Evolutionary conservation across 1,140 invertebrate species (phyloP), one percentile per base, ranked within the genome.

Genomic region (Kradibia gibbosae): DNA sequence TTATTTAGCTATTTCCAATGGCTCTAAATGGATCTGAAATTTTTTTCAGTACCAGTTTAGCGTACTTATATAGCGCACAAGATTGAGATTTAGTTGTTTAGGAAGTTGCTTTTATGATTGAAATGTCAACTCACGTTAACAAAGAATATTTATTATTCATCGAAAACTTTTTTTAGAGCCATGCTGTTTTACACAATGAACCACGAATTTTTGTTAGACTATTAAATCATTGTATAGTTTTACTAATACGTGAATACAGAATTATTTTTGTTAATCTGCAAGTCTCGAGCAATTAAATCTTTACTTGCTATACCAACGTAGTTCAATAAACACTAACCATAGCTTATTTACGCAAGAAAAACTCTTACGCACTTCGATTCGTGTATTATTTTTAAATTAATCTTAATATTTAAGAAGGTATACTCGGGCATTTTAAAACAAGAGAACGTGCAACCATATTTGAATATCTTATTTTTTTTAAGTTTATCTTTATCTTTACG

Each of bases 61-160:
- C 31, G 31, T 34, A 4, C 17, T 3, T 17, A 34, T 34, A 31
- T 17, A 62, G 1, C 20, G 20, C 13, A 34, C 1, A 60, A 60
- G n/a, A 11, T 10, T 60, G 13, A 60, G 11, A 60, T 60, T 17
- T n/a, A n/a, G 22, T 28, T 48, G 17, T 48, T 48, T 17, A 48
- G 17, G 8, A 3, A 36, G 3, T 1, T 31, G 28, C 17, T 65
- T 36, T 20, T 22, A 53, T 11, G 50, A 53, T 53, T 20, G 50
- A 53, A 53, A 53, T 53, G 50, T 53, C 50, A 53, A 53, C 22
- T 53, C 22, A 17, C 50, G 50, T 22, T 53, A 11, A 53, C 50
- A 53, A 53, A 53, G 50, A 53, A 53, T 53, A 53, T 62, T 53
- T 62, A 13, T 62, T 62, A 62, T 62, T 62, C 57, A 62, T 25